These are phyloP conservation scores for Alaudala cheleensis DNA, from an alignment of 2,113 vertebrate species.

Conservation along the genomic window DNA sequence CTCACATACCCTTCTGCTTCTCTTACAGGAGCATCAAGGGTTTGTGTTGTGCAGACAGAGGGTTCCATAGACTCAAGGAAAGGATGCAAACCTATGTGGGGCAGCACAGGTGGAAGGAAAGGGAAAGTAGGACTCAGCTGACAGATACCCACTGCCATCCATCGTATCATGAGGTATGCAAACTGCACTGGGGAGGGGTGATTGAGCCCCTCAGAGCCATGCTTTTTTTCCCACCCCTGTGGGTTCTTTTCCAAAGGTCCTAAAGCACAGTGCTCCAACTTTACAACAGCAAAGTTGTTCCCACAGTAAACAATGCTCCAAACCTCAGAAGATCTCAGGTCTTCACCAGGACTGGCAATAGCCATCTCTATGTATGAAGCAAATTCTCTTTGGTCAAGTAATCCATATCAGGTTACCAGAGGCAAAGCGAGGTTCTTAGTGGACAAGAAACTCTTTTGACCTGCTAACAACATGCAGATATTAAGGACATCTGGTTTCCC, in stretches of 20 bases:
- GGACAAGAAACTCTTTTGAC: background rate
- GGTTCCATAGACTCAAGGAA: background rate
- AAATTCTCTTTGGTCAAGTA: background rate
- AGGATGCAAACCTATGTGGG: background rate
- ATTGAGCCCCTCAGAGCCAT: rapidly evolving
- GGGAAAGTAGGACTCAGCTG: background rate
- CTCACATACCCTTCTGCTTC: background rate
- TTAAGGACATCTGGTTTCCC: background rate
- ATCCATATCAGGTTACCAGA: background rate
- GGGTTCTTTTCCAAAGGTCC: background rate
- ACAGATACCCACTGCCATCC: background rate
- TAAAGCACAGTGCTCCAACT: background rate
- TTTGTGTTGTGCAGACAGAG: background rate
- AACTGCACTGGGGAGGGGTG: background rate
- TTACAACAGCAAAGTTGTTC: background rate
- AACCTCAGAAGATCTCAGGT: rapidly evolving
- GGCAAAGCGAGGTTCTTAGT: background rate
- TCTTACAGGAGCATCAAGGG: background rate
- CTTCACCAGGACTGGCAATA: background rate
- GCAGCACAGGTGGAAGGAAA: background rate
- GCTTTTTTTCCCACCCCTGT: background rate
- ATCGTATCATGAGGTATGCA: rapidly evolving
- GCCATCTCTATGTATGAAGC: background rate
- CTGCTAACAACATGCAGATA: background rate
- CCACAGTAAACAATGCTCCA: background rate